Evolutionary conservation across 2,113 vertebrate species (phyloP).

Genomic region (Xiphophorus couchianus): DNA sequence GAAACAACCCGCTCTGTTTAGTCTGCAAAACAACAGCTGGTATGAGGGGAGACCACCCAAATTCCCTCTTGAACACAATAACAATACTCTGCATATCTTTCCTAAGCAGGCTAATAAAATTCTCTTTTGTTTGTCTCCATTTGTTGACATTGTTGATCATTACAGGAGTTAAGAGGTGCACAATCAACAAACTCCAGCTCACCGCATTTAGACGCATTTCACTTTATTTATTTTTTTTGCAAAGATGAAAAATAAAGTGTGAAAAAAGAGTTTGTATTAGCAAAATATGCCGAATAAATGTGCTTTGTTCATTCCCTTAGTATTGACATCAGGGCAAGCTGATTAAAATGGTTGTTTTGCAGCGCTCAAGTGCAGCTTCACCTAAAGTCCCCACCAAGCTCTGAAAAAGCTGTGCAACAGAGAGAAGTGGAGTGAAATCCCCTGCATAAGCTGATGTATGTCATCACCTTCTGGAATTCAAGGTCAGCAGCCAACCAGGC

Average conservation of each 20-base stretch:
- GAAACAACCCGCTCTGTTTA: constrained; percentile 47
- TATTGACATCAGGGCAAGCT: neutral
- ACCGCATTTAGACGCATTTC: neutral
- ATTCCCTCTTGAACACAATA: constrained; percentile 28
- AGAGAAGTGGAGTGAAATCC: constrained; percentile 40
- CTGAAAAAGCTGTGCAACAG: constrained; percentile 25
- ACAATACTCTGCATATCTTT: constrained; percentile 31
- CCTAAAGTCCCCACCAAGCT: constrained; percentile 36
- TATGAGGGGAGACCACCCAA: constrained; percentile 23
- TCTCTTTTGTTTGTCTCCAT: neutral
- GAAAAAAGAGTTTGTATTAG: neutral
- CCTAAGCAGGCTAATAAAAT: constrained; percentile 25
- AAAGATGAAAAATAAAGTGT: neutral
- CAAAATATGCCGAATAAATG: neutral
- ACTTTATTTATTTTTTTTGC: neutral
- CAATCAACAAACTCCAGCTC: neutral
- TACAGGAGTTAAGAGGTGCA: no score
- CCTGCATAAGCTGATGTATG: constrained; percentile 42
- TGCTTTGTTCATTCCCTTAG: neutral
- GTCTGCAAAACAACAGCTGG: constrained; percentile 73
- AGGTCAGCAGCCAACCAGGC: constrained; percentile 37
- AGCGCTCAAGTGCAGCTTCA: constrained; percentile 44
- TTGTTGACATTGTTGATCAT: neutral
- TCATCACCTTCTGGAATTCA: constrained; percentile 47
- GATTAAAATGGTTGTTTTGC: neutral